phyloP scores from a whole-genome alignment of 2,888 invertebrate genomes.

The Athetis lepigone region DNA sequence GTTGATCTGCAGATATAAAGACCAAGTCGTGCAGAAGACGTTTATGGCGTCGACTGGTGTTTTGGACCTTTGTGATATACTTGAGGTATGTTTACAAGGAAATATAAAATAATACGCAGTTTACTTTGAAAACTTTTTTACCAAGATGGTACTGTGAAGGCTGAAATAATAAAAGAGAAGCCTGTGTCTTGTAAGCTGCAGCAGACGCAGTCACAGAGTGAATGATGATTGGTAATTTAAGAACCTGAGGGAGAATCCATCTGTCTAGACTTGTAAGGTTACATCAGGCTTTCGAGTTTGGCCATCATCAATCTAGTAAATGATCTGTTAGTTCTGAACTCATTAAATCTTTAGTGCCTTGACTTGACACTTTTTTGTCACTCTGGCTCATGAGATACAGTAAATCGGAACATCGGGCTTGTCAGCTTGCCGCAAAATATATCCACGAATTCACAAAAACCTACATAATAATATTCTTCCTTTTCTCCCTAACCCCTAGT shows the following conservation, averaged over 20 bases:
- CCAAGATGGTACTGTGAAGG: not conserved
- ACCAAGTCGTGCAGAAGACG: slow-evolving; percentile 85
- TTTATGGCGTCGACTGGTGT: slow-evolving; percentile 88
- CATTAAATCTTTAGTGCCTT: not conserved
- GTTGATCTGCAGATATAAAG: slow-evolving; percentile 85
- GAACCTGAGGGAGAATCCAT: too few relatives aligned
- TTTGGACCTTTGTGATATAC: slow-evolving; percentile 85
- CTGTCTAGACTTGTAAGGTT: too few relatives aligned
- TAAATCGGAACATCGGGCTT: too few relatives aligned
- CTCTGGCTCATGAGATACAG: not conserved
- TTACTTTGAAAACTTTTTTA: not conserved
- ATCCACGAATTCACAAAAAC: too few relatives aligned
- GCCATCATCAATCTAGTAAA: not conserved
- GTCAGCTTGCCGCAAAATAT: too few relatives aligned
- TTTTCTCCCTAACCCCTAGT: slow-evolving; percentile 66
- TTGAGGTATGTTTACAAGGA: slow-evolving; percentile 80
- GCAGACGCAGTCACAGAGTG: not conserved
- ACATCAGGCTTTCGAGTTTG: not conserved
- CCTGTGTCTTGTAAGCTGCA: too few relatives aligned
- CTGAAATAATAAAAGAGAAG: not conserved
- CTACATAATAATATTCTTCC: not conserved
- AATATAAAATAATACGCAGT: not conserved
- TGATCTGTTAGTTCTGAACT: not conserved
- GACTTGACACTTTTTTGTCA: not conserved
- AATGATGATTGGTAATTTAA: too few relatives aligned